These are phyloP conservation scores for Climacteris rufus DNA, from an alignment of 2,113 vertebrate species.

Conservation along the genomic window DNA sequence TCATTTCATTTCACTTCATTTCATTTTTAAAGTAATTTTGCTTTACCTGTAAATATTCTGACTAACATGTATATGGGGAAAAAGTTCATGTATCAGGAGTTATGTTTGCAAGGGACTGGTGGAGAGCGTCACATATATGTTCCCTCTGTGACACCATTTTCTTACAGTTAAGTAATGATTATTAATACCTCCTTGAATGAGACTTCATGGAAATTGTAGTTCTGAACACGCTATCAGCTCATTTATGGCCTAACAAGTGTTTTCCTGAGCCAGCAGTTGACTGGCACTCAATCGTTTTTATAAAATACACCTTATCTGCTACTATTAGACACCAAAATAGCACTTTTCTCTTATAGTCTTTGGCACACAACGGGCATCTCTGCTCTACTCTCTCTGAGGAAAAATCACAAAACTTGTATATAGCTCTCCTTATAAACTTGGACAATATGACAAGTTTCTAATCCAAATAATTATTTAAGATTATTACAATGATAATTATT, in stretches of 20 bases:
- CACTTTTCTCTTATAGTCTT: background rate
- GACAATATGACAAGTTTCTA: background rate
- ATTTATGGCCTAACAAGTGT: slow-evolving; percentile 15
- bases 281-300: background rate
- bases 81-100: background rate
- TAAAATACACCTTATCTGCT: background rate
- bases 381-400: background rate
- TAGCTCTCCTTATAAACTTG: background rate
- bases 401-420: background rate
- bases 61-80: fast-evolving
- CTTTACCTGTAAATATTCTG: background rate
- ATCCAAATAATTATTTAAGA: slow-evolving; percentile 28
- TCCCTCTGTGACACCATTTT: background rate
- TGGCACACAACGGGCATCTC: background rate
- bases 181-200: slow-evolving; percentile 37
- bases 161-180: background rate
- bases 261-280: background rate
- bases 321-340: background rate
- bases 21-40: background rate
- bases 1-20: background rate
- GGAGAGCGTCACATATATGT: background rate
- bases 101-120: background rate
- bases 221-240: slow-evolving; percentile 28
- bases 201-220: slow-evolving; percentile 19
- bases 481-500: slow-evolving; percentile 29